A percentile compares a stretch with the other conserved stretches of the same genome.
These are phyloP conservation scores for Drosophila macrospina DNA, from an alignment of 2,888 invertebrate species.

Conservation along the genomic window DNA sequence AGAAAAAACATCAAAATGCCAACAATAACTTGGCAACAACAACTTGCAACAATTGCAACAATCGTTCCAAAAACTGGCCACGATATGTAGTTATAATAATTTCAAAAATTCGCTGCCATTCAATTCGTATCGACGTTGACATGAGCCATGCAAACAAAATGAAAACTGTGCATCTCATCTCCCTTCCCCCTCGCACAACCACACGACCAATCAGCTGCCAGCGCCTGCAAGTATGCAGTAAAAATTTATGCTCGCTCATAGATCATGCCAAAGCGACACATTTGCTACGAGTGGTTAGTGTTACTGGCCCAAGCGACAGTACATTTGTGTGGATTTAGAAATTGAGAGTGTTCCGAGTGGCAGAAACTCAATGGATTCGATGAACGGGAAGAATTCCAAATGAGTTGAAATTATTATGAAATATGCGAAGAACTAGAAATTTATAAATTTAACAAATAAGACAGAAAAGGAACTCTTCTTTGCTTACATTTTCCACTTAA, in stretches of 20 bases:
- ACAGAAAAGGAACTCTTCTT: no score
- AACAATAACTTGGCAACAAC: constrained; percentile 14
- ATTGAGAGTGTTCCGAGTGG: constrained; percentile 17
- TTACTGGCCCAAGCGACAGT: constrained; percentile 25
- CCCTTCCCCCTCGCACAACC: not conserved
- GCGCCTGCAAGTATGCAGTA: constrained; percentile 48
- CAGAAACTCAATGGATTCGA: constrained; percentile 2
- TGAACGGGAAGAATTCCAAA: not conserved
- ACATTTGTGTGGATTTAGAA: constrained; percentile 14
- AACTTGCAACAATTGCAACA: constrained; percentile 19
- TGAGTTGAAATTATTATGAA: no score
- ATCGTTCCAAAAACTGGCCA: constrained; percentile 24
- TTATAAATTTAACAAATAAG: no score
- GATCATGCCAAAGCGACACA: constrained; percentile 69
- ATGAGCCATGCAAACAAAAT: constrained; percentile 38
- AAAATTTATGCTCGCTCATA: constrained; percentile 71
- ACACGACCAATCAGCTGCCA: not conserved
- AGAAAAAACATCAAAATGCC: not conserved
- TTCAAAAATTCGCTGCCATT: constrained; percentile 61
- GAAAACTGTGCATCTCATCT: constrained; percentile 4
- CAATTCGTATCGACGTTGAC: constrained; percentile 65
- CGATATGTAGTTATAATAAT: constrained; percentile 66
- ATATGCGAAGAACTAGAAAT: no score
- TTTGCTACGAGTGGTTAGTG: constrained; percentile 40
- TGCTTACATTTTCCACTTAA: no score